Base-by-base conservation (phyloP, 2,888 invertebrate genomes). In the Apamea sordens region DNA sequence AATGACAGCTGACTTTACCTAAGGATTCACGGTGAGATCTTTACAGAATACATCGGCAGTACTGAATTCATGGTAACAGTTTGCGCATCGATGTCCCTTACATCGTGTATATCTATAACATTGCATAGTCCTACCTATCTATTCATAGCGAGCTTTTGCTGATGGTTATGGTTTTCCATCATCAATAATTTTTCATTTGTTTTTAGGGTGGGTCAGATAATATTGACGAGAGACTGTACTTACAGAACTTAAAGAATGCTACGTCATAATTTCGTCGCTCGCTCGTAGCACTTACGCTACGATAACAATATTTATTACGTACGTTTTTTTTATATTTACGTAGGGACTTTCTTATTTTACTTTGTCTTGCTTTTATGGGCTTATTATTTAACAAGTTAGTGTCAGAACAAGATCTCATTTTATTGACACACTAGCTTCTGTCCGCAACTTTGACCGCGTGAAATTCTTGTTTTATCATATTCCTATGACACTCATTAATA, bases 251-350 rank as follows among this genome's bases (percentile, higher is more conserved):
- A n/a, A n/a, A n/a, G n/a, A n/a, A 18, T 2, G 76, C 76, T 76
- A 77, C 76, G 41, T 10, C 50, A 41, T 24, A n/a, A 77, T 64
- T 65, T 79, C 65, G 65, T 79, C 36, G 44, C n/a, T 79, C 36
- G 44, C n/a, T 79, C 21, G 47, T 79, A 65, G 67, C 47, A 47
- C 2, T n/a, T n/a, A n/a, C 28, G 67, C 56, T 79, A 56, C n/a
- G 65, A 21, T 69, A 24, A 24, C 3, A 5, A 32, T 44, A 24
- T 68, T 68, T 28, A n/a, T n/a, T n/a, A n/a, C n/a, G n/a, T n/a
- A n/a, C n/a, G n/a, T n/a, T n/a, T n/a, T n/a, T n/a, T n/a, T n/a
- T n/a, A n/a, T n/a, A n/a, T n/a, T n/a, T n/a, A 24, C 44, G 41
- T 44, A 44, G 28, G 24, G 10, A 44, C 28, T 28, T 44, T 15